A percentile compares a stretch with the other conserved stretches of the same genome.
Evolutionary conservation across 2,888 invertebrate species (phyloP).

Genomic region (Scaptodrosophila latifasciaeformis): DNA sequence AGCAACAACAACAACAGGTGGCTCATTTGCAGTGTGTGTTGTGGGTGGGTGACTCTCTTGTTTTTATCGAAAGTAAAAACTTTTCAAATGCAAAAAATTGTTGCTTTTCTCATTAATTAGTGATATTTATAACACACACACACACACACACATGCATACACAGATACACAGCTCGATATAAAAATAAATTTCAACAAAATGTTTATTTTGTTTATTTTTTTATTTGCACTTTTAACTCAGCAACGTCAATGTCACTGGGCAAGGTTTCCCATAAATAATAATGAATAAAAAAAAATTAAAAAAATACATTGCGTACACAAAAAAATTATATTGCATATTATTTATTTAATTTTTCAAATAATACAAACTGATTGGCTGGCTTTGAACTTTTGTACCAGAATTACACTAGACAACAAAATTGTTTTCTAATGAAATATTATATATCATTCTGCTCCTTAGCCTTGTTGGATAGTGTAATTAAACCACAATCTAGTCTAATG

Average conservation of each 20-base stretch:
- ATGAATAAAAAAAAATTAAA: conserved; percentile 1
- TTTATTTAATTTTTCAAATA: background rate
- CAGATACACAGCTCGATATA: conserved; percentile 1
- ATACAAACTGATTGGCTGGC: no score
- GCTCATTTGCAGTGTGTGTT: conserved; percentile 19
- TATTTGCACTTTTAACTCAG: conserved; percentile 8
- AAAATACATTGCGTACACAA: conserved; percentile 6
- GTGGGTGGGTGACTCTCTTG: no score
- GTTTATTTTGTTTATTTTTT: no score
- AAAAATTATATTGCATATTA: background rate
- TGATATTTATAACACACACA: conserved; percentile 36
- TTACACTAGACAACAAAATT: no score
- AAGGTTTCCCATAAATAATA: conserved; percentile 22
- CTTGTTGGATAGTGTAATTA: no score
- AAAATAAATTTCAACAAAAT: conserved; percentile 24
- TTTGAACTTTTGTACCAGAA: no score
- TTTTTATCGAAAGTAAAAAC: conserved; percentile 29
- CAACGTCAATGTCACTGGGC: conserved; percentile 37
- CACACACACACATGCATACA: background rate
- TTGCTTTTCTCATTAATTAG: no score
- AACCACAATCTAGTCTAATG: no score
- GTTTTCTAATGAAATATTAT: no score
- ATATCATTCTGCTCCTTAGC: no score
- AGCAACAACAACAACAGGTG: conserved; percentile 57
- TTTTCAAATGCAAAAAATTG: background rate